Percentiles rank a stretch among this genome's conserved stretches.
Conservation (phyloP, 2,888 invertebrate genomes). For the Plebejus anna region DNA sequence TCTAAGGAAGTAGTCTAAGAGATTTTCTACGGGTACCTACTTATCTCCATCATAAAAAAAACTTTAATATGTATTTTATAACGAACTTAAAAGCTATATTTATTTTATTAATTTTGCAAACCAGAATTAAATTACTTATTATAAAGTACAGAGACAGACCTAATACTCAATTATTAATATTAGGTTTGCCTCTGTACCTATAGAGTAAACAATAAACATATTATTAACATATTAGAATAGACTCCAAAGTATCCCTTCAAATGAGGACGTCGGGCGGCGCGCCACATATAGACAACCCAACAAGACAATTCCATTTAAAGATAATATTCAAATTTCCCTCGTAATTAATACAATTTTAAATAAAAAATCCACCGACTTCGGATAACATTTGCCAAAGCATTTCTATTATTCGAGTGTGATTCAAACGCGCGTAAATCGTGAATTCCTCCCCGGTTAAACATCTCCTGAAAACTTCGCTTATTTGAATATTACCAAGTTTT, state of each 20-base stretch:
- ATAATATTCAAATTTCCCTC: slow-evolving; percentile 17
- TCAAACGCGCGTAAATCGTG: slow-evolving; percentile 17
- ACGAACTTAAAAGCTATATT: no score
- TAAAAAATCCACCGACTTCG: not conserved
- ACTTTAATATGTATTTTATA: no score
- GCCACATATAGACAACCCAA: not conserved
- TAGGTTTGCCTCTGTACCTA: no score
- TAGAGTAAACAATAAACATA: no score
- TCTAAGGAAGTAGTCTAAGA: not conserved
- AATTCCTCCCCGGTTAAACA: slow-evolving; percentile 29
- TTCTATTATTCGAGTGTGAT: slow-evolving; percentile 13
- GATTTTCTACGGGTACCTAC: not conserved
- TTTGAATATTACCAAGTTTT: slow-evolving; percentile 59
- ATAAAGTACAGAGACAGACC: no score
- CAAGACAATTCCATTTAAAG: not conserved
- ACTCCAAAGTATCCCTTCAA: not conserved
- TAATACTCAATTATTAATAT: no score
- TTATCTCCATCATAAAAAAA: no score
- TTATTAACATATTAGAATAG: no score
- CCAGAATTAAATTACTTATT: no score
- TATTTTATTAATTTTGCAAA: no score
- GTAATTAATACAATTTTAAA: slow-evolving; percentile 15
- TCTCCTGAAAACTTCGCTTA: slow-evolving; percentile 33
- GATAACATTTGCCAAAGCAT: slow-evolving; percentile 1
- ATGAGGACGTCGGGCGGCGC: not conserved